Evolutionary conservation across 2,797 vertebrate species (phyloP), one percentile per base, ranked within the genome.

Genomic region (Agapornis canus): DNA sequence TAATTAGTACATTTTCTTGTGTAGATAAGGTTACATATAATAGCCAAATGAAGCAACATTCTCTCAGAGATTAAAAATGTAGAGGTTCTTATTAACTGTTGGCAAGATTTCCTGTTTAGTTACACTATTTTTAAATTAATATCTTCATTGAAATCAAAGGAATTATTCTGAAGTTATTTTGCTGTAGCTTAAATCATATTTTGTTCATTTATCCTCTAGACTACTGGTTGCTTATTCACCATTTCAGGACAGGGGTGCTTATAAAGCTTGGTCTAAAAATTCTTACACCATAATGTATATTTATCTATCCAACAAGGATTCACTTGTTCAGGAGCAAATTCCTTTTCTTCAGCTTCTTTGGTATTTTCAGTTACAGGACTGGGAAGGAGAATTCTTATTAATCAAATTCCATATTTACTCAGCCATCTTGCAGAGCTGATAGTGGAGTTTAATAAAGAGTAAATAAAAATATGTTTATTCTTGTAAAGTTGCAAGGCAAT

Each of bases 1-100:
- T 96, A 57, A 94, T 96, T 91, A 95, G 73, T 82, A 31, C 54
- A 48, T 93, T 94, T 94, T 86, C 70, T 89, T 93, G 45, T 71
- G 86, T 85, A 84, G 77, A 83, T 72, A 75, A 91, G 63, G 57
- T 95, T 96, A 81, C 45, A 31, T 89, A 78, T 70, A 89, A 72
- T 69, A 80, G 68, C 65, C 84, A 94, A 87, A 68, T 84, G 81
- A 21, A 77, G 83, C 63, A 92, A 60, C 40, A 61, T 92, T 92
- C 65, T 94, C 59, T 52, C 85, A 40, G 43, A 96, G 75, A 92
- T 90, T 79, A 92, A 90, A 86, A 93, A 86, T 52, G 59, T 79
- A 91, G 66, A 91, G 42, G n/a, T 71, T 76, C 63, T 88, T 90
- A 82, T 92, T 88, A 96, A 66, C 37, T 81, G n/a, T 77, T 91